A percentile compares a stretch with the other conserved stretches of the same genome.
These are phyloP conservation scores for Pomacea canaliculata DNA, from an alignment of 2,888 invertebrate genomes.

Conservation along the genomic window DNA sequence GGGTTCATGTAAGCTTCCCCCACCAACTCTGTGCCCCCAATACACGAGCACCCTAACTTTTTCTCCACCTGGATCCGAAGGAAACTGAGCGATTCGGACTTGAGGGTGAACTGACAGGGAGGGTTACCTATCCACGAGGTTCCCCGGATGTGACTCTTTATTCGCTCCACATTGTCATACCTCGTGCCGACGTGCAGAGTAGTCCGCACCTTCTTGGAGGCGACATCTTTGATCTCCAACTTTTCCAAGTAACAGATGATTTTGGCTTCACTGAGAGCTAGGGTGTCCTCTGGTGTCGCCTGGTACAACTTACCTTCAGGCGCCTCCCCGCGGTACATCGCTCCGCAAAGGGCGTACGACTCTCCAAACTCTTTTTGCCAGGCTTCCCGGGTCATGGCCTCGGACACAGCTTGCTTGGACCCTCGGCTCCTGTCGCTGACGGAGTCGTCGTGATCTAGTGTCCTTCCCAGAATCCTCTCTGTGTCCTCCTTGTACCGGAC, in stretches of 20 bases:
- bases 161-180: background rate
- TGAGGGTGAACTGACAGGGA: too few relatives aligned
- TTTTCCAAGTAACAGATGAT: background rate
- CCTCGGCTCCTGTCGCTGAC: conserved; percentile 70
- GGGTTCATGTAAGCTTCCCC: background rate
- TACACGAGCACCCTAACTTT: background rate
- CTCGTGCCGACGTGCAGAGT: background rate
- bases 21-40: too few relatives aligned
- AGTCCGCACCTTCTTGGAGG: background rate
- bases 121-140: too few relatives aligned
- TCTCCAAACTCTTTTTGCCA: conserved; percentile 45
- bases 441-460: conserved; percentile 71
- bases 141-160: too few relatives aligned
- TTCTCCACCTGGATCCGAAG: background rate
- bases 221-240: background rate
- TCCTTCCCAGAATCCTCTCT: conserved; percentile 43
- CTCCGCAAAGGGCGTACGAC: conserved; percentile 67
- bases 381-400: conserved; percentile 34
- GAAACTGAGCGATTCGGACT: too few relatives aligned
- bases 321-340: conserved; percentile 71
- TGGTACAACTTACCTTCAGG: conserved; percentile 67
- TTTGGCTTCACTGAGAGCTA: conserved; percentile 47
- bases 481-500: conserved; percentile 56
- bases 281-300: conserved; percentile 57
- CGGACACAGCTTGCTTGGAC: conserved; percentile 68